Conservation (phyloP, 2,888 invertebrate genomes). For the Nomada ferruginata region DNA sequence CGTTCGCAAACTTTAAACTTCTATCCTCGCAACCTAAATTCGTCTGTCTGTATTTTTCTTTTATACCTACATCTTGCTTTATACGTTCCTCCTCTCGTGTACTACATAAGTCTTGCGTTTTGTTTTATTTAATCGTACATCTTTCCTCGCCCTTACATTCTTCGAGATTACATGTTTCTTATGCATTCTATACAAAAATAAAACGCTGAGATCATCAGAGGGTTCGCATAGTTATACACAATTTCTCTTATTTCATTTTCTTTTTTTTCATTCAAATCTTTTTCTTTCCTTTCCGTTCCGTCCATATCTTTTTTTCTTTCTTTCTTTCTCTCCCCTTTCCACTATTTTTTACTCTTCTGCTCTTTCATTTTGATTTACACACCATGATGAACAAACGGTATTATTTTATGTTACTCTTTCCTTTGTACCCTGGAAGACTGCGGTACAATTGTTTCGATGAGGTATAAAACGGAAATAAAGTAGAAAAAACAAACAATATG, state of each 20-base stretch:
- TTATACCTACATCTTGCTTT: slow-evolving; percentile 53
- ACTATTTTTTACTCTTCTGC: slow-evolving; percentile 15
- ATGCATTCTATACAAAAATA: slow-evolving; percentile 82
- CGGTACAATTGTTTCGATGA: slow-evolving; percentile 70
- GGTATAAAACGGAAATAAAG: slow-evolving; percentile 19
- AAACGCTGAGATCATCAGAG: slow-evolving; percentile 81
- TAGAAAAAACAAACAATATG: not conserved
- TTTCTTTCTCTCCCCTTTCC: slow-evolving; percentile 10
- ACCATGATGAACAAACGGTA: slow-evolving; percentile 69
- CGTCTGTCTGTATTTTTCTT: slow-evolving; percentile 58
- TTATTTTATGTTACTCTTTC: slow-evolving; percentile 33
- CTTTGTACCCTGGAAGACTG: slow-evolving; percentile 78
- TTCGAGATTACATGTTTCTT: slow-evolving; percentile 75
- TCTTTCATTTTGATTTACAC: slow-evolving; percentile 71
- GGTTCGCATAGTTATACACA: slow-evolving; percentile 77
- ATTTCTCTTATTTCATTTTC: slow-evolving; percentile 60
- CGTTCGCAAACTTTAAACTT: slow-evolving; percentile 74
- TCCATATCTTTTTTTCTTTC: slow-evolving; percentile 11
- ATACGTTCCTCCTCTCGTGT: slow-evolving; percentile 43
- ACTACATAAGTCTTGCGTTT: slow-evolving; percentile 59
- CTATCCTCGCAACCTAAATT: slow-evolving; percentile 76
- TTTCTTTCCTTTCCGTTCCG: slow-evolving; percentile 29
- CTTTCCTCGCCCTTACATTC: slow-evolving; percentile 65
- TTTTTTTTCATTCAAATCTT: slow-evolving; percentile 19
- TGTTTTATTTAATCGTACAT: slow-evolving; percentile 48